Base-by-base conservation (phyloP, 2,888 invertebrate species). In the Troilus luridus region DNA sequence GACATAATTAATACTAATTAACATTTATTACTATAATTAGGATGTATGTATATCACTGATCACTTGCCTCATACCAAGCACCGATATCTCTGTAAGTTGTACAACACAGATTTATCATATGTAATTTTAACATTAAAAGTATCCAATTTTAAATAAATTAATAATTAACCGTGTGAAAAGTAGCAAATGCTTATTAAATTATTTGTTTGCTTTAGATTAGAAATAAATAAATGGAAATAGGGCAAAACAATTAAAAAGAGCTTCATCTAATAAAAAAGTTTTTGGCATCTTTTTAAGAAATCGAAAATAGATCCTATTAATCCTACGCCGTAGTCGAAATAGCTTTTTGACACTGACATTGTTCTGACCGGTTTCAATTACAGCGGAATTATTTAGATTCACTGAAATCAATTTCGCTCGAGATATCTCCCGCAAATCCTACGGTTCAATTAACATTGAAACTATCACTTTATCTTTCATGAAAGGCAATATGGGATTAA, bases 1-100 rank as follows among this genome's bases (percentile, higher is more conserved):
- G n/a, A 67, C 12, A 27, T 27, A 67, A 67, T 67, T 67, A 67
- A 67, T 24, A 67, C 67, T 67, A 67, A 67, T 67, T 67, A 67
- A 24, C 24, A 67, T 67, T 67, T 67, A 67, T 67, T 3, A 24
- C 64, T 11, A 67, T 67, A 67, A 67, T 67, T 24, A 67, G 24
- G 10, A 59, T 0, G 64, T 67, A 67, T 24, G 24, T 67, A 67
- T 67, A 67, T 67, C n/a, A 67, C 21, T 21, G 21, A 62, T 62
- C 62, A n/a, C 62, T 62, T 62, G 7, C 62, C 21, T 62, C 62
- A n/a, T 21, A 21, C 59, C 14, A 59, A 59, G 41, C 41, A 41
- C 41, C 41, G 41, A 41, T 41, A 1, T 41, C 41, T 41, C 41
- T 41, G 41, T 41, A 41, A 41, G 41, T 41, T 1, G 41, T 41